phyloP scores from a whole-genome alignment of 2,888 invertebrate species.

The Podabrus alpinus region DNA sequence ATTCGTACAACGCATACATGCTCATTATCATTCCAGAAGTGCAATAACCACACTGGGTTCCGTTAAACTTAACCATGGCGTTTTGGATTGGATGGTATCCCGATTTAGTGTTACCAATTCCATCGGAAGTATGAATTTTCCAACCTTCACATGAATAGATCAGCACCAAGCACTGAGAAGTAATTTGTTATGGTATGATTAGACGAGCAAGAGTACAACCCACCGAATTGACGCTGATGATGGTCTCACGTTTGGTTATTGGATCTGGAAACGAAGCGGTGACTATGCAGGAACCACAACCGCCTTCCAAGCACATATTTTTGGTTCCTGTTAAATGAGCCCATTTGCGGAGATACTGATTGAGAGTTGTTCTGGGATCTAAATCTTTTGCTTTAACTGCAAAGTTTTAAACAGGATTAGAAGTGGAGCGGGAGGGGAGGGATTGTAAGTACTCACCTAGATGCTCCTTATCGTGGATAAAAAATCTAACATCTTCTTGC shows the following conservation, averaged over 20 bases:
- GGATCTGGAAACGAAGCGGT: slow-evolving; percentile 57
- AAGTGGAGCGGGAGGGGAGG: too few relatives aligned
- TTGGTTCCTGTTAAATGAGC: slow-evolving; percentile 70
- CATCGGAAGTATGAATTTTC: slow-evolving; percentile 72
- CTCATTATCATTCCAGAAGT: slow-evolving; percentile 67
- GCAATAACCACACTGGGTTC: slow-evolving; percentile 41
- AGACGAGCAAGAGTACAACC: slow-evolving; percentile 26
- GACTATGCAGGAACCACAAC: slow-evolving; percentile 71
- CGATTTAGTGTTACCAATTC: slow-evolving; percentile 63
- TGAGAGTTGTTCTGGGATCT: slow-evolving; percentile 63
- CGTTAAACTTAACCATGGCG: slow-evolving; percentile 58
- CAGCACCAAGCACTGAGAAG: slow-evolving; percentile 58
- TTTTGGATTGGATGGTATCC: slow-evolving; percentile 69
- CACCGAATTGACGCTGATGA: slow-evolving; percentile 70
- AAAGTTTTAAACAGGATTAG: background rate
- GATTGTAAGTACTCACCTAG: background rate
- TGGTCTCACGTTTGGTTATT: slow-evolving; percentile 56
- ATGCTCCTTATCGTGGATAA: background rate
- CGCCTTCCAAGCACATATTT: slow-evolving; percentile 73
- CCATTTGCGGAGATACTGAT: slow-evolving; percentile 65
- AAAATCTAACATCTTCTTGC: background rate
- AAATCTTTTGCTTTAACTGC: slow-evolving; percentile 50
- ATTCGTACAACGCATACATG: slow-evolving; percentile 62
- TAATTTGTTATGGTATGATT: too few relatives aligned
- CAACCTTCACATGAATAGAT: slow-evolving; percentile 62